phyloP scores from a whole-genome alignment of 2,888 invertebrate species.

The Pristionchus japonicus region DNA sequence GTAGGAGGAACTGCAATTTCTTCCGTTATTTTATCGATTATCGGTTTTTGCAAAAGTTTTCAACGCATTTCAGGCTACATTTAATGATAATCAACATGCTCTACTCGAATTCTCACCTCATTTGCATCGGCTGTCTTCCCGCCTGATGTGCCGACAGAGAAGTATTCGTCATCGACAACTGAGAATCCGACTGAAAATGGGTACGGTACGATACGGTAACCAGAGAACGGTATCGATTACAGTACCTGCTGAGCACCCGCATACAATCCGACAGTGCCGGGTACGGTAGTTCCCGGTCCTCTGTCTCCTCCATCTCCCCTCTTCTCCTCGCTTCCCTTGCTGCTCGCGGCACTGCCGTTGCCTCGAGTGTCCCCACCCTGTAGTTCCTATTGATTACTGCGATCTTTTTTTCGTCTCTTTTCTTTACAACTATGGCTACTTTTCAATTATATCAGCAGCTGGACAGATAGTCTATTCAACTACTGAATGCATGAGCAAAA shows the following conservation, averaged over 20 bases:
- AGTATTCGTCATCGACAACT: slow-evolving; percentile 13
- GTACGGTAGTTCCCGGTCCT: background rate
- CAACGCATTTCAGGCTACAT: no score
- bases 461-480: no score
- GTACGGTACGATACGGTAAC: background rate
- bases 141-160: background rate
- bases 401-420: no score
- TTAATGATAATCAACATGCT: no score
- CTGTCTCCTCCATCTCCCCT: background rate
- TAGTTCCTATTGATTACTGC: no score
- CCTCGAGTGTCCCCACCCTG: background rate
- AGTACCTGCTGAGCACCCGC: background rate
- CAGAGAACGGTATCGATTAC: background rate
- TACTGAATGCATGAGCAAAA: no score
- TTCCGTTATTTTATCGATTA: background rate
- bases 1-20: background rate
- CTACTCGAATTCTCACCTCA: no score
- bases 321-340: slow-evolving; percentile 18
- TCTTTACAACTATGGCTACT: no score
- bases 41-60: no score
- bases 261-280: slow-evolving; percentile 1
- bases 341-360: background rate
- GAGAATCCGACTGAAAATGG: background rate
- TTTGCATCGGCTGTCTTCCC: background rate
- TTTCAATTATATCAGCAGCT: no score